Percentiles rank a stretch among this genome's conserved stretches.
These are phyloP conservation scores for Melanerpes formicivorus DNA, from an alignment of 2,113 vertebrate genomes.

Conservation along the genomic window DNA sequence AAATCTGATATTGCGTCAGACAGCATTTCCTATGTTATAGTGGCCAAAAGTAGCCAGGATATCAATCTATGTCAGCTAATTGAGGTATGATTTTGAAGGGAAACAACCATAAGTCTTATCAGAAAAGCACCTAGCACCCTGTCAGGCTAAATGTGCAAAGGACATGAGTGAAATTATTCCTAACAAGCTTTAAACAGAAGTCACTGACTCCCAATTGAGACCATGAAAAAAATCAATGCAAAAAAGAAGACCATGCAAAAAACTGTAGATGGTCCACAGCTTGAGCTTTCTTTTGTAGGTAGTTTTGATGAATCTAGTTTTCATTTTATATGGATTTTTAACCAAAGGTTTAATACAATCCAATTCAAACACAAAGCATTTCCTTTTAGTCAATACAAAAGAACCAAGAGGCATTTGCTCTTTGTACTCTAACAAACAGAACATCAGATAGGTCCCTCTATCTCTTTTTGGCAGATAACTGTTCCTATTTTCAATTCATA, in stretches of 20 bases:
- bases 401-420: neutral
- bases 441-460: neutral
- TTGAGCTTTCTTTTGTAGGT: neutral
- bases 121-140: neutral
- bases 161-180: neutral
- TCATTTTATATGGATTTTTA: neutral
- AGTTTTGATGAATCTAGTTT: neutral
- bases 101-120: neutral
- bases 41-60: constrained; percentile 42
- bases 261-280: neutral
- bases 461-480: neutral
- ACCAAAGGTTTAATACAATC: neutral
- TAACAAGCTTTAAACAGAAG: neutral
- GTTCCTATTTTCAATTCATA: neutral
- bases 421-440: neutral
- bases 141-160: neutral
- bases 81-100: constrained; percentile 25
- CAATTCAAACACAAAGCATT: neutral
- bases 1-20: constrained; percentile 53
- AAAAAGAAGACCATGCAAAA: neutral
- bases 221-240: neutral
- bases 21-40: constrained; percentile 18
- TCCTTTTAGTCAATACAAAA: neutral
- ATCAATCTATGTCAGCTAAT: constrained; percentile 54
- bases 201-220: neutral